These are phyloP conservation scores for Dusona sp. DNA, from an alignment of 2,888 invertebrate genomes.

Conservation along the genomic window DNA sequence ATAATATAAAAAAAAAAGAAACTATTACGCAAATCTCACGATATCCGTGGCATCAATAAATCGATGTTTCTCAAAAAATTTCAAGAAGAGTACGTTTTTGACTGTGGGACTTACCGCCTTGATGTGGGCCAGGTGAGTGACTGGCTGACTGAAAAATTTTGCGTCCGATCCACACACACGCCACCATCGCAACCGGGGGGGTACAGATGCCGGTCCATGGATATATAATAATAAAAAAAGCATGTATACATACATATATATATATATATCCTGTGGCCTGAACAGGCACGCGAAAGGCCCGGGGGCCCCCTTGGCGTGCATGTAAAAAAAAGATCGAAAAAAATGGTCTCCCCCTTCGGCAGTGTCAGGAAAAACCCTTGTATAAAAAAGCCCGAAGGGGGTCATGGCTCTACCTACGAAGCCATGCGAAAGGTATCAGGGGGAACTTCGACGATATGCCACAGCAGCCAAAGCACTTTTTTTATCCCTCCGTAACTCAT, in stretches of 20 bases:
- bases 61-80: neutral
- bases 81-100: conserved; percentile 66
- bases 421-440: conserved; percentile 70
- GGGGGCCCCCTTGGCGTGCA: conserved; percentile 78
- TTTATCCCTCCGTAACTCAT: neutral
- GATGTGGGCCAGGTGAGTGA: conserved; percentile 84
- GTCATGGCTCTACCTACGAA: conserved; percentile 79
- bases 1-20: neutral
- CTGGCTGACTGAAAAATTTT: conserved; percentile 83
- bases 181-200: conserved; percentile 74
- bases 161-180: conserved; percentile 77
- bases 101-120: conserved; percentile 77
- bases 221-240: conserved; percentile 68
- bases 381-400: conserved; percentile 83
- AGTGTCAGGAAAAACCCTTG: conserved; percentile 80
- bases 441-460: conserved; percentile 70
- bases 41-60: neutral
- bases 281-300: conserved; percentile 72
- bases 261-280: conserved; percentile 76
- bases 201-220: conserved; percentile 83
- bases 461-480: conserved; percentile 34
- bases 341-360: conserved; percentile 73
- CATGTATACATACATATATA: conserved; percentile 41
- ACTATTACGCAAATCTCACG: conserved; percentile 21
- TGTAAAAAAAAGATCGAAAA: conserved; percentile 73